Percentiles rank a stretch among this genome's conserved stretches.
Conservation (phyloP, 2,888 invertebrate species). For the Caenorhabditis zanzibari region DNA sequence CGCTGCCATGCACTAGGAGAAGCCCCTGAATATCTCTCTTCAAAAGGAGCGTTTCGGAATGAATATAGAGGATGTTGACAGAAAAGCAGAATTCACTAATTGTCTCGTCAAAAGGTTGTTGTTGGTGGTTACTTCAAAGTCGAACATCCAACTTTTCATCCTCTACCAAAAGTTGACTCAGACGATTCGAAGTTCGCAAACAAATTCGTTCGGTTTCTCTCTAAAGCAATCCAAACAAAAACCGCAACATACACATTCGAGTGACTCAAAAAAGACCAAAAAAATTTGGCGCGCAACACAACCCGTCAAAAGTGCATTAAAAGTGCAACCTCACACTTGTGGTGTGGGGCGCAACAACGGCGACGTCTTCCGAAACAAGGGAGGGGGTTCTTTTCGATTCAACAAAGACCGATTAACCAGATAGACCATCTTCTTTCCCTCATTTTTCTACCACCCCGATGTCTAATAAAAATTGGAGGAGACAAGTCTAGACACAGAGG, state of each 20-base stretch:
- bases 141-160: neutral
- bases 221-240: conserved; percentile 52
- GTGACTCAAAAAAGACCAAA: conserved; percentile 33
- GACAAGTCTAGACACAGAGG: conserved; percentile 15
- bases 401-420: conserved; percentile 51
- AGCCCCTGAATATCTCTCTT: conserved; percentile 23
- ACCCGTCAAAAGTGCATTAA: conserved; percentile 53
- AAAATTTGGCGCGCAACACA: conserved; percentile 8
- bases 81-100: conserved; percentile 16
- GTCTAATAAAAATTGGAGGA: conserved; percentile 18
- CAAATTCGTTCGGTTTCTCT: conserved; percentile 16
- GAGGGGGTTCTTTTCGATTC: conserved; percentile 11
- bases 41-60: conserved; percentile 1
- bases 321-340: conserved; percentile 49
- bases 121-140: neutral
- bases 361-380: too few relatives aligned
- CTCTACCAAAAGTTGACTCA: conserved; percentile 16
- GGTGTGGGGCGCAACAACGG: too few relatives aligned
- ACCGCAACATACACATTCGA: conserved; percentile 41
- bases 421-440: neutral
- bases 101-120: conserved; percentile 28
- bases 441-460: neutral
- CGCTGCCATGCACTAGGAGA: conserved; percentile 30
- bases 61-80: conserved; percentile 19
- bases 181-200: conserved; percentile 40